These are phyloP conservation scores for Loriculus beryllinus DNA, from an alignment of 2,797 vertebrate species.

Conservation along the genomic window DNA sequence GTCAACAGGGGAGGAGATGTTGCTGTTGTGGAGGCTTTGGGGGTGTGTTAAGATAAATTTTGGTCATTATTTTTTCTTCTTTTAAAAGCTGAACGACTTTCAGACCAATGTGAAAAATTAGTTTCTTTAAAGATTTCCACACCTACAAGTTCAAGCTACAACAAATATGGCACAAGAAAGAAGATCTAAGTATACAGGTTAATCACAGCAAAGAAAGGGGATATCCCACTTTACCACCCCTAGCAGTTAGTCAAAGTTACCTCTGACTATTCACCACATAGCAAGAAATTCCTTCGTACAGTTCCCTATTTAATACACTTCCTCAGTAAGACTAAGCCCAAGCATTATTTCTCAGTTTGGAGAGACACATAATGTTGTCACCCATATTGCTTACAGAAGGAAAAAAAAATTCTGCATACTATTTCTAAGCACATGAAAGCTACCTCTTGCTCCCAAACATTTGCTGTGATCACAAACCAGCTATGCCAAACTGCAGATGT, in stretches of 20 bases:
- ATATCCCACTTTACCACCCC: background rate
- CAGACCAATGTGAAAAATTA: background rate
- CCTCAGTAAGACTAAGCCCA: background rate
- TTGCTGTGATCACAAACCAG: accelerated
- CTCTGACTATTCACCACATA: background rate
- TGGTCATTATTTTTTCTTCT: background rate
- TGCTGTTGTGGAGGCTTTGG: background rate
- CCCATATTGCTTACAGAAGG: background rate
- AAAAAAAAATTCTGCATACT: background rate
- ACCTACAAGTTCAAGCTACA: background rate
- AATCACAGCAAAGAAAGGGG: background rate
- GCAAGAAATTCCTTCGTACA: background rate
- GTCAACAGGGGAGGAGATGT: background rate
- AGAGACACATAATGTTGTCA: background rate
- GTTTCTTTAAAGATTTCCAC: background rate
- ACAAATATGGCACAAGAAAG: background rate
- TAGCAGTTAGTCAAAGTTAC: background rate
- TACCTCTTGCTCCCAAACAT: background rate
- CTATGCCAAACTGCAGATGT: background rate
- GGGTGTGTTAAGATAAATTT: background rate
- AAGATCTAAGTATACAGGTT: background rate
- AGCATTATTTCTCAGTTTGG: background rate
- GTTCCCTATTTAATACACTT: background rate
- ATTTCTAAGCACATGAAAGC: background rate
- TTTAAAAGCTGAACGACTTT: background rate